These are phyloP conservation scores for Ceyx cyanopectus DNA, from an alignment of 2,113 vertebrate species.

Conservation along the genomic window DNA sequence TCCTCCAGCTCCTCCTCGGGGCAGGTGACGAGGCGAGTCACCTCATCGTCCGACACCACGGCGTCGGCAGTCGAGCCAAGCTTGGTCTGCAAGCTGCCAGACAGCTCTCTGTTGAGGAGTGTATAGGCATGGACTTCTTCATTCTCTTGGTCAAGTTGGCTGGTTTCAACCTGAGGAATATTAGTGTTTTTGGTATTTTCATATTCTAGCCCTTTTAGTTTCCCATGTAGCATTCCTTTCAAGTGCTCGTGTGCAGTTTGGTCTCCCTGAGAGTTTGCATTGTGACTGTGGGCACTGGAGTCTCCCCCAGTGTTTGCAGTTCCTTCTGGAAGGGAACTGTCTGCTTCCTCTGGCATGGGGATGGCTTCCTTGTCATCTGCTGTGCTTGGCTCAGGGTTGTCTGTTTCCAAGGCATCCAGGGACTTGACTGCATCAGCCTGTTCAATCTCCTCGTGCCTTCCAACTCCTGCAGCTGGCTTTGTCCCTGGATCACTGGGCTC, in stretches of 20 bases:
- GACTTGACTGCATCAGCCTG: neutral
- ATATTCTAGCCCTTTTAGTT: conserved; percentile 73
- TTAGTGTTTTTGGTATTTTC: conserved; percentile 78
- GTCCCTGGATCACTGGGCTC: neutral
- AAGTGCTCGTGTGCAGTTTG: conserved; percentile 50
- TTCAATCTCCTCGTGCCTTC: neutral
- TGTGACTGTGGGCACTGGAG: conserved; percentile 16
- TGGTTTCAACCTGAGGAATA: conserved; percentile 55
- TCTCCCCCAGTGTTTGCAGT: conserved; percentile 13
- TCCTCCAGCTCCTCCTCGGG: conserved; percentile 77
- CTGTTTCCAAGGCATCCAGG: neutral
- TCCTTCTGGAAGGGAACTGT: conserved; percentile 12
- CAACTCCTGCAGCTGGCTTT: neutral
- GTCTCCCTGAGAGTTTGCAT: conserved; percentile 66
- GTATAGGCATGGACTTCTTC: conserved; percentile 67
- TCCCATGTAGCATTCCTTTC: conserved; percentile 61
- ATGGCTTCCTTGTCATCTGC: neutral
- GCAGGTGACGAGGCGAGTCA: conserved; percentile 82
- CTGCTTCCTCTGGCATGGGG: neutral
- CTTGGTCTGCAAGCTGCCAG: conserved; percentile 83
- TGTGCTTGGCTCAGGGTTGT: neutral
- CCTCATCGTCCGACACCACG: conserved; percentile 84
- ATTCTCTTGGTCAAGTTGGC: conserved; percentile 54
- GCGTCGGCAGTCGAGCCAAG: conserved; percentile 88
- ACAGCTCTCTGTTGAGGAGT: conserved; percentile 75